Conservation (phyloP, 1,140 invertebrate species). For the Drosophila dunni region DNA sequence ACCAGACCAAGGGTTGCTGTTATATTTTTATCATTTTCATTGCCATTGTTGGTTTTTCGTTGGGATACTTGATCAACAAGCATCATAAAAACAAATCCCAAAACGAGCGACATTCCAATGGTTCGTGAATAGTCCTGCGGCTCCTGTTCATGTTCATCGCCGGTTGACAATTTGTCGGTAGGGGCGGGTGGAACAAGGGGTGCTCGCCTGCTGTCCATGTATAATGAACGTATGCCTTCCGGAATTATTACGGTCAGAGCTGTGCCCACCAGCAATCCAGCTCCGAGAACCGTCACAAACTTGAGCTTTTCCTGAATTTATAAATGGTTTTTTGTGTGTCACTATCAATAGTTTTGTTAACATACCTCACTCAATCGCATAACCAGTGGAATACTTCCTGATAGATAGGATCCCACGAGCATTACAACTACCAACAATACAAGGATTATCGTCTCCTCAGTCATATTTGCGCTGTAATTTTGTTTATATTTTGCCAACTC, state of each 20-base stretch:
- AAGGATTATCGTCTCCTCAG: slow-evolving; percentile 91
- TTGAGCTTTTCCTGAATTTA: slow-evolving; percentile 94
- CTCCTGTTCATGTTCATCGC: not conserved
- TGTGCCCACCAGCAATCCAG: slow-evolving; percentile 98
- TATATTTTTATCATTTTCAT: slow-evolving; percentile 89
- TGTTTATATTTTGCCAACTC: slow-evolving; percentile 61
- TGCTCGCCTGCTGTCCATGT: slow-evolving; percentile 71
- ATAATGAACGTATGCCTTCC: slow-evolving; percentile 96
- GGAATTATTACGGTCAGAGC: slow-evolving; percentile 99
- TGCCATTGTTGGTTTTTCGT: slow-evolving; percentile 86
- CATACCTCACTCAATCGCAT: slow-evolving; percentile 96
- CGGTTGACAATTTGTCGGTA: slow-evolving; percentile 37
- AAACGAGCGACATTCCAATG: slow-evolving; percentile 88
- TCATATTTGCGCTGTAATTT: slow-evolving; percentile 39
- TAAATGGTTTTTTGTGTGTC: not conserved
- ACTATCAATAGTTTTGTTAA: not conserved
- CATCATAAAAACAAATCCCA: slow-evolving; percentile 98
- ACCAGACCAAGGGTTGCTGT: slow-evolving; percentile 96
- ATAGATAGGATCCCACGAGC: slow-evolving; percentile 96
- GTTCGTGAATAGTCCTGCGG: slow-evolving; percentile 86
- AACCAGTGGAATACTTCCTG: slow-evolving; percentile 96
- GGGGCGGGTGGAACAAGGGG: slow-evolving; percentile 18
- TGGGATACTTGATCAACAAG: slow-evolving; percentile 95
- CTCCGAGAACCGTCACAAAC: slow-evolving; percentile 96
- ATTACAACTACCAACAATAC: slow-evolving; percentile 94